Evolutionary conservation across 2,888 invertebrate genomes (phyloP), one percentile per base, ranked within the genome.

Genomic region (Amphiduros pacificus): DNA sequence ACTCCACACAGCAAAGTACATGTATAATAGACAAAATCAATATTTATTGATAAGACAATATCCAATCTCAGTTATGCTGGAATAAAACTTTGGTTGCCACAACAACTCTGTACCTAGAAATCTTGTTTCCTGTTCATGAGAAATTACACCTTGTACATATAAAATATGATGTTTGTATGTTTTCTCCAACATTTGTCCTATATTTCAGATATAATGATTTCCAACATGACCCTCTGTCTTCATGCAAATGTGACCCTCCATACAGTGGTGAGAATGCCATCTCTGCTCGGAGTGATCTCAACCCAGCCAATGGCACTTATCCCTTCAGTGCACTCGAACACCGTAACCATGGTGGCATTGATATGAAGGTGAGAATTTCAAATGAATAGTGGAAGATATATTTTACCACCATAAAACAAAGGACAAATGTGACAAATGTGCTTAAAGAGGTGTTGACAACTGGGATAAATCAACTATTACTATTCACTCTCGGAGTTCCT

Each of bases 211-310:
- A 89, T 85, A 91, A 90, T 82, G 87, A 91, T 82, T 91, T 82
- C 84, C 83, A 83, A 62, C 84, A 88, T 79, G 91, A 91, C 79
- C 88, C 89, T 6, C 82, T 88, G 61, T 83, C 89, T 31, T 83
- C 84, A 67, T 91, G 90, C 83, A 85, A 85, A 61, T 90, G 90
- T 80, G 75, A 74, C 3, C 90, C 91, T 4, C 89, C 89, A 0
- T 89, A 88, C 85, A 88, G 87, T 77, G 90, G 87, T 17, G 88
- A 88, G 83, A 89, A 89, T 82, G 89, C 89, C 49, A 87, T 91
- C 71, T 86, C 90, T 4, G 88, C 90, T 1, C 78, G 90, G 53
- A 87, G 87, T 78, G 91, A 91, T 80, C 85, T 91, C 68, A 91
- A 91, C 81, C 88, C 88, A 0, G 83, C 84, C 3, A 87, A 88